These are phyloP conservation scores for Typhlomys cinereus DNA, from an alignment of 2,113 vertebrate species.

Conservation along the genomic window DNA sequence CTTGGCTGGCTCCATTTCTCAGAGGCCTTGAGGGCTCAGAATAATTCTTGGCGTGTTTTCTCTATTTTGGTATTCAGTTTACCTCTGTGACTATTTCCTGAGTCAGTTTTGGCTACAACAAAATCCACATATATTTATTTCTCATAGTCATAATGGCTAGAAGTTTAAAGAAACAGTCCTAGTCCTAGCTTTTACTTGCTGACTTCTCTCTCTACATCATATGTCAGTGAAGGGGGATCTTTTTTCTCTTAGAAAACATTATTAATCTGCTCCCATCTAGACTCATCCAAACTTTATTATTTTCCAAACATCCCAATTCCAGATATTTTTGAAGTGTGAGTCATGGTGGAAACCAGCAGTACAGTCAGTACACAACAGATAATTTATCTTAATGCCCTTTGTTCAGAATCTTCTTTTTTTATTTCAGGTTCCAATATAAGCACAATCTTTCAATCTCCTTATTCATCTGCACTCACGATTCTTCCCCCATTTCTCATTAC, in stretches of 20 bases:
- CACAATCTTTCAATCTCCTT: background rate
- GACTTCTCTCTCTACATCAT: background rate
- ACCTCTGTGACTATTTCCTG: background rate
- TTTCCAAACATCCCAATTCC: background rate
- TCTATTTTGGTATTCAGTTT: background rate
- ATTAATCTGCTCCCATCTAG: accelerated
- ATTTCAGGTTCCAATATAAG: background rate
- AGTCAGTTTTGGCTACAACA: background rate
- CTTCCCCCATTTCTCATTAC: background rate
- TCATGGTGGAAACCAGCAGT: background rate
- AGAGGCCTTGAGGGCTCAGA: background rate
- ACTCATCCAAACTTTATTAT: background rate
- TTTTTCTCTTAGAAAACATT: background rate
- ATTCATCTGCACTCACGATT: background rate
- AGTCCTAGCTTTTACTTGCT: background rate
- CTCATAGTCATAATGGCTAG: background rate
- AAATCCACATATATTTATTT: background rate
- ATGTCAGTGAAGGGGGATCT: background rate
- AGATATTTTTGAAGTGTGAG: background rate
- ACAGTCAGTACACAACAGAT: background rate
- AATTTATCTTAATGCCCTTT: background rate
- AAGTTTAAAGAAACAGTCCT: background rate
- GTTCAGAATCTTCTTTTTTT: background rate
- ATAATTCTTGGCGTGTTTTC: background rate
- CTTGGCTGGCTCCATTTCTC: background rate